Evolutionary conservation across 2,113 vertebrate genomes (phyloP).

Genomic region (Onychostoma macrolepis): DNA sequence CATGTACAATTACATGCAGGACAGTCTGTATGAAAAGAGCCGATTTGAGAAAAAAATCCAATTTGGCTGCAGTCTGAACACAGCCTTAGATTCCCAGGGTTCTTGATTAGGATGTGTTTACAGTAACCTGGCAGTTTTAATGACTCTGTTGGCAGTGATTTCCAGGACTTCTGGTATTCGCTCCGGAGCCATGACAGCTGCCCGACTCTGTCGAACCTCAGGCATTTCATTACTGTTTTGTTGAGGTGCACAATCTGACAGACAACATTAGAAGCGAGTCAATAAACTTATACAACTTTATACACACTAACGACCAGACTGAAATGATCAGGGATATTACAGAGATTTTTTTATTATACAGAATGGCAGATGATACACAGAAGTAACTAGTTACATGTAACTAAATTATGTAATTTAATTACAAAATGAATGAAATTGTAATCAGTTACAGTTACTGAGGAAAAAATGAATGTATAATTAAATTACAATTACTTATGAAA

Average conservation of each 20-base stretch:
- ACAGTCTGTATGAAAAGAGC: too few species aligned
- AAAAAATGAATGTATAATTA: too few species aligned
- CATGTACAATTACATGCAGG: background rate
- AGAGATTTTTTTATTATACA: background rate
- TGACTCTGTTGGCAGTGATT: conserved; percentile 62
- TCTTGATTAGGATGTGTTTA: background rate
- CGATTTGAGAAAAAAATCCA: too few species aligned
- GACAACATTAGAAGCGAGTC: background rate
- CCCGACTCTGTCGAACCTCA: conserved; percentile 67
- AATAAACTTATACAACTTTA: background rate
- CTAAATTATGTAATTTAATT: too few species aligned
- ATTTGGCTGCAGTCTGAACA: background rate
- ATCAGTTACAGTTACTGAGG: too few species aligned
- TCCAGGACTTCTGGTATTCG: conserved; percentile 68
- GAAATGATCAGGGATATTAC: too few species aligned
- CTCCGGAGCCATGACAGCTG: conserved; percentile 75
- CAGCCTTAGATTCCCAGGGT: background rate
- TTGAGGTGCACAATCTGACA: conserved; percentile 64
- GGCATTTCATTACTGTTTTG: conserved; percentile 61
- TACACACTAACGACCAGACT: background rate
- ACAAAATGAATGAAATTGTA: too few species aligned
- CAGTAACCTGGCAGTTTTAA: conserved; percentile 72
- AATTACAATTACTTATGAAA: too few species aligned
- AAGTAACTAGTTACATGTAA: too few species aligned
- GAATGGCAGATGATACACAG: too few species aligned